Base-by-base conservation (phyloP, 37 sponge, comb jelly and placozoan genomes). In the Chondrosia reniformis region DNA sequence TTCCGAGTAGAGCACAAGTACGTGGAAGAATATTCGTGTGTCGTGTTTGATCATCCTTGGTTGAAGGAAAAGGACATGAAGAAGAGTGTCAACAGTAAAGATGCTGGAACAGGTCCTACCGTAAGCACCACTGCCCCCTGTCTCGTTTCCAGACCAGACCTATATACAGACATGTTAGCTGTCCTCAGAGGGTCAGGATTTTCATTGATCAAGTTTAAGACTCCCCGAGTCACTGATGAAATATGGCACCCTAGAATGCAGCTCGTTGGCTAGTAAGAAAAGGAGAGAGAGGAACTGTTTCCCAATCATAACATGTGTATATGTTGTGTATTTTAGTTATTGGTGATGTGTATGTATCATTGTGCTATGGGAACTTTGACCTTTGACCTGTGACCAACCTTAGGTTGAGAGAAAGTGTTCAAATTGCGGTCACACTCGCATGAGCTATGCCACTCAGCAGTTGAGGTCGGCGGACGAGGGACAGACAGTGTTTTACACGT, bases 381-480 rank as follows among this genome's bases (percentile, higher is more conserved):
- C n/a, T n/a, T n/a, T n/a, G n/a, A n/a, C n/a, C n/a, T n/a, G n/a
- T n/a, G n/a, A n/a, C n/a, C n/a, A n/a, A n/a, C n/a, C n/a, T n/a
- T n/a, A 93, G 94, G 87, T 89, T 44, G 98, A 97, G 44, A 63
- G 92, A 49, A 82, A 57, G 65, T 97, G 98, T 57, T 41, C 82
- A 22, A 80, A 89, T 19, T 97, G 98, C 83, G 93, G 95, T 12
- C 58, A 97, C 79, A 81, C 89, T 0, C 74, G 92, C 56, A 97
- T 97, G 98, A 83, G 84, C 9, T 97, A 97, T 76, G 78, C 83
- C 55, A 97, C 98, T 0, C 92, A 88, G 55, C 98, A 97, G 73
- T 83, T 92, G 0, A 77, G 98, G 46, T 92, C 93, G 15, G 98
- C 93, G 24, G 98, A 97, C 67, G 98, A 97, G 42, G 98, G 98